Evolutionary conservation across 2,113 vertebrate genomes (phyloP).

Genomic region (Fregata magnificens): DNA sequence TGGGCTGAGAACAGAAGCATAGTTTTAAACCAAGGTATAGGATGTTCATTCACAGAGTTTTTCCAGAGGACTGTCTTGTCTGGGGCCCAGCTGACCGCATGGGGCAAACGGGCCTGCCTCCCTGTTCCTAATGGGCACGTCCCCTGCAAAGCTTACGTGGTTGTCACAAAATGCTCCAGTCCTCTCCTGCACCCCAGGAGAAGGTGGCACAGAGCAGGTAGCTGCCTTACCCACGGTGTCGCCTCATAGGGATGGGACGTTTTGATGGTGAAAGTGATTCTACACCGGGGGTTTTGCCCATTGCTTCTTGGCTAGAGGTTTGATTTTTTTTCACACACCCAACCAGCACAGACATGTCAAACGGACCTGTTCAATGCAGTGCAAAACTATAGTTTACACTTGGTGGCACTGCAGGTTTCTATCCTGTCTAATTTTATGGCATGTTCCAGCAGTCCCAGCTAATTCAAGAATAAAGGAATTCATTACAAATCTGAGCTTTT

Average conservation of each 20-base stretch:
- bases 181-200: background rate
- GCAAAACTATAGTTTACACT: background rate
- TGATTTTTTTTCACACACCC: background rate
- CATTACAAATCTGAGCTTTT: background rate
- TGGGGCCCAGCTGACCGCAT: background rate
- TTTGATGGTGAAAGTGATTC: background rate
- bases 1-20: background rate
- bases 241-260: background rate
- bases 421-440: background rate
- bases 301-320: background rate
- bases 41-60: background rate
- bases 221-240: background rate
- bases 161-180: background rate
- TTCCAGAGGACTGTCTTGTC: background rate
- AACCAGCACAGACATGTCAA: background rate
- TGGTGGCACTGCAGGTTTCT: background rate
- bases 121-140: background rate
- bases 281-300: background rate
- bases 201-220: background rate
- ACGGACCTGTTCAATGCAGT: background rate
- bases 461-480: conserved; percentile 6
- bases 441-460: background rate
- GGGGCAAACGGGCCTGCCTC: background rate
- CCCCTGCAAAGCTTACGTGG: background rate
- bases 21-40: background rate